A percentile compares a stretch with the other conserved stretches of the same genome.
Conservation (phyloP, 2,113 vertebrate genomes). For the Leucoraja erinaceus region DNA sequence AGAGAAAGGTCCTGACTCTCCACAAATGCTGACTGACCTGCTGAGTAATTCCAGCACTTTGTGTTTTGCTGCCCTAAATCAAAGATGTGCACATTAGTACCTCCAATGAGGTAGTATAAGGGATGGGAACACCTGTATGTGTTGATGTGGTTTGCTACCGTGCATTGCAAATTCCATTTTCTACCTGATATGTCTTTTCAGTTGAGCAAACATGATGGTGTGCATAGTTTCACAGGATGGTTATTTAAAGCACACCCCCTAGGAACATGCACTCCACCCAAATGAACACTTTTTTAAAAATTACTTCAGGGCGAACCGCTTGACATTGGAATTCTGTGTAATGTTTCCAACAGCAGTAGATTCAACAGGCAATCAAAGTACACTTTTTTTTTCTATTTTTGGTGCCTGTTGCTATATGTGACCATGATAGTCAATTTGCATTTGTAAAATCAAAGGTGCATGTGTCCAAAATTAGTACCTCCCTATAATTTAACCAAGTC, state of each 20-base stretch:
- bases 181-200: background rate
- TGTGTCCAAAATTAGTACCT: background rate
- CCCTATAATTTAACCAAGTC: background rate
- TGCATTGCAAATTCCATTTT: background rate
- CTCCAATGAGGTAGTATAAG: background rate
- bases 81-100: background rate
- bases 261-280: background rate
- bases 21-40: too few relatives aligned
- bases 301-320: background rate
- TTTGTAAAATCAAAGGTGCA: background rate
- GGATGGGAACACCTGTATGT: background rate
- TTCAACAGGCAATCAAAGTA: background rate
- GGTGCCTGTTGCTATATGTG: background rate
- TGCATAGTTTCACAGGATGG: constrained; percentile 1
- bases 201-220: background rate
- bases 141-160: background rate
- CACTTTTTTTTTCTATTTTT: background rate
- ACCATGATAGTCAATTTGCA: background rate
- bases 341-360: background rate
- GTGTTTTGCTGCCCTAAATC: background rate
- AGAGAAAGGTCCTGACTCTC: too few relatives aligned
- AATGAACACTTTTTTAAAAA: constrained; percentile 6
- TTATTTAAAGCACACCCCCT: background rate
- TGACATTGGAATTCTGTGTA: background rate
- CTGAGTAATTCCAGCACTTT: too few relatives aligned